phyloP scores from a whole-genome alignment of 1,140 invertebrate genomes.

The Sycobia sp. region DNA sequence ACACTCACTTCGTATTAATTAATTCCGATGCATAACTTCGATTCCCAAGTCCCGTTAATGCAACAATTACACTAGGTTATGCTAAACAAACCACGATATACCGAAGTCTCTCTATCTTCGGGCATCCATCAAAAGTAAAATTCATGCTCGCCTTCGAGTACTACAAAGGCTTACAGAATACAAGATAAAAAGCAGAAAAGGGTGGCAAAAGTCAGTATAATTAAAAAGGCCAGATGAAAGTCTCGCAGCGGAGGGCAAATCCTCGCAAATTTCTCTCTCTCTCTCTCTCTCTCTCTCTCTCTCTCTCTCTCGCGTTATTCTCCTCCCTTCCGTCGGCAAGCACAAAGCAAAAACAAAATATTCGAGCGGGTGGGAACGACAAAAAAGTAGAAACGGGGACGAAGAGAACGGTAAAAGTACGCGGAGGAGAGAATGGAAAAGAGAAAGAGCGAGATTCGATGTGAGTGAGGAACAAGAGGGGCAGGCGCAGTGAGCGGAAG shows the following conservation, averaged over 20 bases:
- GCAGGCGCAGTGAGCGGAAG: too few relatives aligned
- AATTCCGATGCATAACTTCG: too few relatives aligned
- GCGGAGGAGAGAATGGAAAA: neutral
- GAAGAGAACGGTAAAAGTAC: slow-evolving; percentile 28
- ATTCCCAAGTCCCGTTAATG: too few relatives aligned
- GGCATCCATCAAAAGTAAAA: too few relatives aligned
- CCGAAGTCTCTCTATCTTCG: too few relatives aligned
- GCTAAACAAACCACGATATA: too few relatives aligned
- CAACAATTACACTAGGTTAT: too few relatives aligned
- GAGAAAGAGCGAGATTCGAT: neutral
- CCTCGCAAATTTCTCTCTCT: too few relatives aligned
- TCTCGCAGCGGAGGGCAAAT: neutral
- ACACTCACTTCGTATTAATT: too few relatives aligned
- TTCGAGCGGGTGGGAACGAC: neutral
- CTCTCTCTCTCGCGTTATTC: too few relatives aligned
- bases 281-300: too few relatives aligned
- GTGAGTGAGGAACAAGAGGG: too few relatives aligned
- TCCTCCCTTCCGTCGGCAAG: neutral
- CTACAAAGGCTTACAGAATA: neutral
- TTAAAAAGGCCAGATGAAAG: slow-evolving; percentile 23
- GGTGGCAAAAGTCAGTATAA: slow-evolving; percentile 19
- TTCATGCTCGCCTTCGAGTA: neutral
- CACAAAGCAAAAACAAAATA: slow-evolving; percentile 17
- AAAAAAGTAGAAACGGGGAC: slow-evolving; percentile 15
- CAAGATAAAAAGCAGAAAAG: slow-evolving; percentile 5